phyloP scores from a whole-genome alignment of 2,888 invertebrate species.

The Ochropleura leucogaster region DNA sequence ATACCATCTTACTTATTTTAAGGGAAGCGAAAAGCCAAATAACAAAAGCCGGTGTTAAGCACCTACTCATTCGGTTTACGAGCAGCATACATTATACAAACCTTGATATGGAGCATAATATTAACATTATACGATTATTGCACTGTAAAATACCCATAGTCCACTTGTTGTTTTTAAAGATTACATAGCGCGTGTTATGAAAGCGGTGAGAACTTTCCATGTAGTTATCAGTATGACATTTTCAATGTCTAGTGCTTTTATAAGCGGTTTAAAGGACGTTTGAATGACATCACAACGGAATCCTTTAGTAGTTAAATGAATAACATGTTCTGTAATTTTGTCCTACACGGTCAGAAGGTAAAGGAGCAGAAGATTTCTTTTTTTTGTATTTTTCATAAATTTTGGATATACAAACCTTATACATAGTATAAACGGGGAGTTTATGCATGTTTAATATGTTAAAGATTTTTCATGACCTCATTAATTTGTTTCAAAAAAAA shows the following conservation, averaged over 20 bases:
- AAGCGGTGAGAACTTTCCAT: conserved; percentile 21
- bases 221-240: conserved; percentile 18
- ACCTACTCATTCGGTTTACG: conserved; percentile 43
- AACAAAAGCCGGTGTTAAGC: conserved; percentile 18
- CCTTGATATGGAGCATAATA: conserved; percentile 47
- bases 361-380: background rate
- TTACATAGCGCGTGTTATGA: conserved; percentile 29
- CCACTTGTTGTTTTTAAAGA: conserved; percentile 38
- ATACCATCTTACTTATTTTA: too few species aligned
- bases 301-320: background rate
- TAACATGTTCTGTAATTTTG: background rate
- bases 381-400: background rate
- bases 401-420: background rate
- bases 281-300: background rate
- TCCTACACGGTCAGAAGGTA: background rate
- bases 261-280: background rate
- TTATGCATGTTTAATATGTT: too few species aligned
- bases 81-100: conserved; percentile 16
- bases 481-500: too few species aligned
- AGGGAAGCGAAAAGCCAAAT: conserved; percentile 8
- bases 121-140: conserved; percentile 52
- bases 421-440: too few species aligned
- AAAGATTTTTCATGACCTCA: too few species aligned
- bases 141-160: conserved; percentile 41
- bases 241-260: background rate